Conservation (phyloP, 1,140 invertebrate genomes). For the Yoshiicerus persimilis region DNA sequence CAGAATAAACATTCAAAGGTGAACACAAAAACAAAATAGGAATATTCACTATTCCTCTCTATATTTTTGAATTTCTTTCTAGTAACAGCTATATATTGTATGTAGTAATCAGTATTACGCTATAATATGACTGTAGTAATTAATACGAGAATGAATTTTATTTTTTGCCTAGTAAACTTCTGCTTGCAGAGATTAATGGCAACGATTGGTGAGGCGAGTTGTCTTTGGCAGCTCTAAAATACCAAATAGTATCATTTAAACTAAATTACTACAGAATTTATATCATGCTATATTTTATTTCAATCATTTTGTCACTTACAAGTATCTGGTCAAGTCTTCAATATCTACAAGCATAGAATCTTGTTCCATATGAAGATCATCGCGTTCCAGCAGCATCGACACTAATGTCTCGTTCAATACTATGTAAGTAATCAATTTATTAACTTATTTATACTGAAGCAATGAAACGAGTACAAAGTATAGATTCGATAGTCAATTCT, state of each 20-base stretch:
- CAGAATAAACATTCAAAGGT: background rate
- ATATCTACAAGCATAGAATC: slow-evolving; percentile 96
- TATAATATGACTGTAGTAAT: background rate
- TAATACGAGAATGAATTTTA: slow-evolving; percentile 22
- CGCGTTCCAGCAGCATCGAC: slow-evolving; percentile 48
- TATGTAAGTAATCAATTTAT: slow-evolving; percentile 20
- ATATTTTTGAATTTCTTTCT: background rate
- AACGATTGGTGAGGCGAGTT: slow-evolving; percentile 49
- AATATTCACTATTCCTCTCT: background rate
- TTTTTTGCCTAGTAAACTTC: slow-evolving; percentile 44
- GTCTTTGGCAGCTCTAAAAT: slow-evolving; percentile 49
- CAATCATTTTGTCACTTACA: slow-evolving; percentile 61
- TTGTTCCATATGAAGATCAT: slow-evolving; percentile 91
- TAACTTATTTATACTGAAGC: too few species aligned
- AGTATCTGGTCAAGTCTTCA: slow-evolving; percentile 88
- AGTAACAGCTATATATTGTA: background rate
- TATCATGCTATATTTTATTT: background rate
- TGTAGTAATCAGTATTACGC: background rate
- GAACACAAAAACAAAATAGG: slow-evolving; percentile 3
- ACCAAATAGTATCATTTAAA: background rate
- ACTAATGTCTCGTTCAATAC: slow-evolving; percentile 48
- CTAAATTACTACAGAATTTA: background rate
- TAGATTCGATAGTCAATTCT: background rate
- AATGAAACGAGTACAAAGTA: background rate
- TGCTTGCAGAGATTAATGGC: slow-evolving; percentile 43